Base-by-base conservation (phyloP, 2,797 vertebrate genomes). In the Xiphorhynchus erythropygius region DNA sequence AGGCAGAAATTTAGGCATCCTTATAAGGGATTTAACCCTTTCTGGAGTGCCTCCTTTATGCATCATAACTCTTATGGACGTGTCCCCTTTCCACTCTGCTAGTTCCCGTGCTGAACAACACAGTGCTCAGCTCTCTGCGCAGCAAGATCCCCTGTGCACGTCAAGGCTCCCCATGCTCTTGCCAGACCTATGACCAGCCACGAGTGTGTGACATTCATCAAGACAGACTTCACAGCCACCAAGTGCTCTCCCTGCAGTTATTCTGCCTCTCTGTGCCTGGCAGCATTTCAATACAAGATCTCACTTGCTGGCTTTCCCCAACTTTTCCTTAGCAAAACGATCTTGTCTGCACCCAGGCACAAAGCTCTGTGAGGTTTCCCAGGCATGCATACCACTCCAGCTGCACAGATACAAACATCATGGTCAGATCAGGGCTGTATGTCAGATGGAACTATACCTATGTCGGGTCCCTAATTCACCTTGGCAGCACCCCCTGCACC, bases 351-450 rank as follows among this genome's bases (percentile, higher is more conserved):
- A 53, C 21, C 5, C 47, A 69, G 56, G 10, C 37, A 35, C 46
- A 76, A 64, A 85, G 44, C 55, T 60, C 53, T 35, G 32, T 25
- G 53, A 63, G 46, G 32, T 15, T 4, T 13, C 35, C 22, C 32
- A 53, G 28, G 46, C 67, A 64, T 0, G 0, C 53, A 78, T 60
- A 59, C 1, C 4, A n/a, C 15, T 18, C 3, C 32, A 60, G 50
- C 37, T 53, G 50, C 0, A 0, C 11, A 8, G 41, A 62, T 44
- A 63, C 0, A 0, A 83, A 52, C 1, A 6, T n/a, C 4, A 53
- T 9, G 2, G 2, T 37, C 53, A 57, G 64, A 68, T 19, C 42
- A 39, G 22, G 10, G n/a, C 55, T 13, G 3, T n/a, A 10, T 5
- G 25, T 52, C 33, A 42, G 35, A 35, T 7, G 22, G 53, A 70